phyloP scores from a whole-genome alignment of 1,140 invertebrate genomes.

The Scaptomyza graminum region DNA sequence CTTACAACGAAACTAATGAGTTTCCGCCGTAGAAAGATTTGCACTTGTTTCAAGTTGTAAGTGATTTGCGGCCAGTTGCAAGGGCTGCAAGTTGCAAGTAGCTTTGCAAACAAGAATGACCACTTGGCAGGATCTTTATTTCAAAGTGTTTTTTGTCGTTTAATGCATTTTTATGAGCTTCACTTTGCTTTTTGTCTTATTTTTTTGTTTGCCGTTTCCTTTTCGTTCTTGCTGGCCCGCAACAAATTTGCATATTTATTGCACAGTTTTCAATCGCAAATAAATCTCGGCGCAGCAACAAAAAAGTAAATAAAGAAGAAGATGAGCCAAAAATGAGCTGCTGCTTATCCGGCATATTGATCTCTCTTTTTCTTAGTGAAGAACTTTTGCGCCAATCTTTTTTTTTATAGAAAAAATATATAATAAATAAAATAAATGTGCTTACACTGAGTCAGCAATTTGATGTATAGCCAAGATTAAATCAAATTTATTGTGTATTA shows the following conservation, averaged over 20 bases:
- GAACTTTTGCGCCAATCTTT: not conserved
- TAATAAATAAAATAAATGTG: constrained; percentile 51
- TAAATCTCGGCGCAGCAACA: constrained; percentile 58
- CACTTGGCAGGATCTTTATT: constrained; percentile 14
- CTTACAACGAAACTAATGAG: constrained; percentile 63
- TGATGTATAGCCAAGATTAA: constrained; percentile 53
- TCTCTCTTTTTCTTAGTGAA: constrained; percentile 25
- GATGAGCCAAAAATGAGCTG: constrained; percentile 18
- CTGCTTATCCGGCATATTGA: constrained; percentile 68
- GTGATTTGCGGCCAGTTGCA: constrained; percentile 61
- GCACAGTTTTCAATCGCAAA: constrained; percentile 61
- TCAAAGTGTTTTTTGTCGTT: constrained; percentile 7
- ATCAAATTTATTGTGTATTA: constrained; percentile 66
- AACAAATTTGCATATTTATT: constrained; percentile 79
- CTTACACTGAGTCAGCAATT: constrained; percentile 68
- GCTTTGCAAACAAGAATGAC: not conserved
- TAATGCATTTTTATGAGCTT: constrained; percentile 69
- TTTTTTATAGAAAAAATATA: constrained; percentile 5
- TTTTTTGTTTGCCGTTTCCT: constrained; percentile 39
- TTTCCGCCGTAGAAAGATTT: constrained; percentile 61
- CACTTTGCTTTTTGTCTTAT: constrained; percentile 22
- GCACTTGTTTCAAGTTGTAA: constrained; percentile 54
- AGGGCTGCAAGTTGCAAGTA: constrained; percentile 4
- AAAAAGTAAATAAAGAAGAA: constrained; percentile 60
- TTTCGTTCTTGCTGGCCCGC: constrained; percentile 16